Percentiles rank a stretch among this genome's conserved stretches.
These are phyloP conservation scores for Solenopsis invicta DNA, from an alignment of 1,140 invertebrate species.

Conservation along the genomic window DNA sequence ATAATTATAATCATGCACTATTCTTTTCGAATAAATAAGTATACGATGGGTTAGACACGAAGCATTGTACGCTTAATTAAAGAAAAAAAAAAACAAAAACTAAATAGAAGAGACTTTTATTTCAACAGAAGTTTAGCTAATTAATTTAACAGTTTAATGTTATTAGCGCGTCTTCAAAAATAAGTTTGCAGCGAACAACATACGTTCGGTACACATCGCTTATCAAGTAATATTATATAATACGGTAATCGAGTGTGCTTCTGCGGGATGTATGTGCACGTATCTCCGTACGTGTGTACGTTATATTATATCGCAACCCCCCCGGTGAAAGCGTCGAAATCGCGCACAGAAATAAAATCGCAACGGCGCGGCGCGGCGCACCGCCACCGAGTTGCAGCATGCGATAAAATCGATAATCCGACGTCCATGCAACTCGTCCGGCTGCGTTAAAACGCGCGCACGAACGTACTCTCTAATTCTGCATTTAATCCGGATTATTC, in stretches of 20 bases:
- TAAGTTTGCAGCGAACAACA: not conserved
- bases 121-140: not conserved
- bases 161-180: not conserved
- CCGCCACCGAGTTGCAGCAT: constrained; percentile 35
- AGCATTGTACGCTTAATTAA: not conserved
- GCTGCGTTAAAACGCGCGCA: constrained; percentile 51
- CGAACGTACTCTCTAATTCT: constrained; percentile 57
- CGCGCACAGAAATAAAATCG: constrained; percentile 66
- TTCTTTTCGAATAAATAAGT: not conserved
- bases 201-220: not conserved
- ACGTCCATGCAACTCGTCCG: constrained; percentile 60
- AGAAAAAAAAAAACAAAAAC: not conserved
- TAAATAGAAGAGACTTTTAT: not conserved
- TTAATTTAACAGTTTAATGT: not conserved
- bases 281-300: not conserved
- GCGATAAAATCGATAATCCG: constrained; percentile 71
- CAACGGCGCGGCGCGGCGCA: constrained; percentile 7
- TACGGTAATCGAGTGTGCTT: not conserved
- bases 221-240: constrained; percentile 49
- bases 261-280: not conserved
- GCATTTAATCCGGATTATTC: constrained; percentile 62
- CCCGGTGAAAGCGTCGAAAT: constrained; percentile 59
- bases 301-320: constrained; percentile 56
- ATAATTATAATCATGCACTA: not conserved
- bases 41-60: not conserved